Percentiles rank a stretch among this genome's conserved stretches.
Evolutionary conservation across 2,113 vertebrate species (phyloP).

Genomic region (Elachura formosa): DNA sequence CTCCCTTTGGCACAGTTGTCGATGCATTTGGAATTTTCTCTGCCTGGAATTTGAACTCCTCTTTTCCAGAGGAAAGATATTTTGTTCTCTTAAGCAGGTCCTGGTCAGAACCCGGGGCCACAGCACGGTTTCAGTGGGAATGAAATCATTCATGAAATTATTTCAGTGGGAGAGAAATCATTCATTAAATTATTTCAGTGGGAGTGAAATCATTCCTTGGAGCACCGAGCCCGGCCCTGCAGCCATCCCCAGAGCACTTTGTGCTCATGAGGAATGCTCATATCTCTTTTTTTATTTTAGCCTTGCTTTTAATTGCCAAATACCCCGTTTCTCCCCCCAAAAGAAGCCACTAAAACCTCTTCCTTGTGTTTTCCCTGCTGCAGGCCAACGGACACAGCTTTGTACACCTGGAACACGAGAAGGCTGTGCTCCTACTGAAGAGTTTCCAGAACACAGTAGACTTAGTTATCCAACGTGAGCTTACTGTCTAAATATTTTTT

Average conservation of each 20-base stretch:
- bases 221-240: not conserved
- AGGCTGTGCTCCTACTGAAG: conserved; percentile 97
- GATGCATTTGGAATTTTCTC: not conserved
- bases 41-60: not conserved
- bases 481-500: conserved; percentile 92
- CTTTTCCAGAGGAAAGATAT: not conserved
- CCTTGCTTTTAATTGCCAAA: not conserved
- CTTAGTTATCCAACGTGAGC: conserved; percentile 98
- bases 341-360: not conserved
- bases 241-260: not conserved
- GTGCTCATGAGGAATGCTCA: accelerated
- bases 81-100: accelerated
- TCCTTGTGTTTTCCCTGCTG: conserved; percentile 74
- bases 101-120: not conserved
- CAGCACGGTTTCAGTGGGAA: not conserved
- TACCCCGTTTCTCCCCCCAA: not conserved
- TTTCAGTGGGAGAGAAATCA: too few species aligned
- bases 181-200: too few species aligned
- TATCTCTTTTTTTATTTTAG: accelerated
- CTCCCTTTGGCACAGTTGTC: accelerated
- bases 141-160: too few species aligned
- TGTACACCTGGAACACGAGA: conserved; percentile 98
- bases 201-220: not conserved
- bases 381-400: conserved; percentile 99
- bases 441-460: conserved; percentile 99